Evolutionary conservation across 2,888 invertebrate genomes (phyloP), one percentile per base, ranked within the genome.

Genomic region (Acanthosepion pharaonis): DNA sequence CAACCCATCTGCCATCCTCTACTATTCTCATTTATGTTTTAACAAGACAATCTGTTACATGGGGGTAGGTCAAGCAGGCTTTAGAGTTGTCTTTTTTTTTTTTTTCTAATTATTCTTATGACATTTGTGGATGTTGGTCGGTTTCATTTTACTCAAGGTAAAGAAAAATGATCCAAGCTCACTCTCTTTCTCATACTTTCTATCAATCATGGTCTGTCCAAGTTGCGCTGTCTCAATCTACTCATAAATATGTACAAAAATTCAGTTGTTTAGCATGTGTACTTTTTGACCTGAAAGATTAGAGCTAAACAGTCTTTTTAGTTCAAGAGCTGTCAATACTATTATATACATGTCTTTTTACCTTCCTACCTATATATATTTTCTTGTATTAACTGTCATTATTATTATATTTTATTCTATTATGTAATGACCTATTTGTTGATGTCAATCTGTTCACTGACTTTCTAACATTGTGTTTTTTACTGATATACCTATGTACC

Each of bases 31-130:
- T 23, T 64, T 64, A n/a, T 78, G 33, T 78, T 78, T 78, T 78
- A 33, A n/a, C n/a, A n/a, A 78, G 78, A 78, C n/a, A n/a, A n/a
- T 78, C n/a, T 78, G n/a, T 78, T 78, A 78, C 78, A 78, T 78
- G 78, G 23, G 59, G 23, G 59, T 23, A 59, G 59, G 59, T 59
- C 59, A 59, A 59, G 23, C 59, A 78, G n/a, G 28, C n/a, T 15
- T 78, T 78, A 78, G 15, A n/a, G 42, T 42, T 42, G 42, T 42
- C 42, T 42, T 28, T 78, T 78, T n/a, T n/a, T n/a, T n/a, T n/a
- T n/a, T 33, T 33, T 33, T n/a, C 78, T n/a, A n/a, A 78, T 78
- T 78, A 78, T n/a, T 78, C 78, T 78, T 78, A 78, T 78, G 78
- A 11, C 78, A 78, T 78, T 78, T 78, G n/a, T 78, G n/a, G 78